Base-by-base conservation (phyloP, 2,888 invertebrate species). In the Yponomeuta malinellus region DNA sequence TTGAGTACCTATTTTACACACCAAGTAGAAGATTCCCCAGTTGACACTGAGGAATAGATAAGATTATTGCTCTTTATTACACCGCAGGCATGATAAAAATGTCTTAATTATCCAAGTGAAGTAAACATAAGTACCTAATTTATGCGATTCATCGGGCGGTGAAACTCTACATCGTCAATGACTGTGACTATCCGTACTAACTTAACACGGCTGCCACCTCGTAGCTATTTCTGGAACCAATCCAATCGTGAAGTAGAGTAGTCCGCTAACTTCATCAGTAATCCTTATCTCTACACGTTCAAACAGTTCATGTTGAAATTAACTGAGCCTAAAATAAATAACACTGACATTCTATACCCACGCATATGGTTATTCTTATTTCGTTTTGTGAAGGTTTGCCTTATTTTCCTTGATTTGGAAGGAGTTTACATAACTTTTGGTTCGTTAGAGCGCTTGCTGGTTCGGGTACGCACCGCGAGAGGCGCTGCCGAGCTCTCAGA, bases 401-500 rank as follows among this genome's bases (percentile, higher is more conserved):
- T 8, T 59, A 4, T 59, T 59, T 15, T 59, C 15, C 5, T 15
- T 59, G 52, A 8, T 15, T 59, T 59, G 12, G 4, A 59, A 59
- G 5, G 12, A 2, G 52, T 59, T 12, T 59, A 59, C 52, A 15
- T 12, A 59, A 59, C 15, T 59, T 2, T 59, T 59, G 12, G 52
- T 59, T 15, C 52, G 4, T 59, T 12, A 59, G 52, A 12, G 52
- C 15, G 4, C 52, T 59, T 3, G 52, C 15, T 59, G 15, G 68
- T 68, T 37, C 48, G 12, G 15, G 0, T 48, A 23, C 48, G n/a
- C 31, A 6, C 52, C 68, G 31, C 68, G 2, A 68, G 68, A 29
- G 23, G 68, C 68, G 68, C 68, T 31, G 31, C 63, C 31, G 63
- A 31, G 37, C 43, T n/a, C 37, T 70, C 37, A 10, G 70, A 70